Evolutionary conservation across 2,113 vertebrate species (phyloP).

Genomic region (Percopsis transmontana): DNA sequence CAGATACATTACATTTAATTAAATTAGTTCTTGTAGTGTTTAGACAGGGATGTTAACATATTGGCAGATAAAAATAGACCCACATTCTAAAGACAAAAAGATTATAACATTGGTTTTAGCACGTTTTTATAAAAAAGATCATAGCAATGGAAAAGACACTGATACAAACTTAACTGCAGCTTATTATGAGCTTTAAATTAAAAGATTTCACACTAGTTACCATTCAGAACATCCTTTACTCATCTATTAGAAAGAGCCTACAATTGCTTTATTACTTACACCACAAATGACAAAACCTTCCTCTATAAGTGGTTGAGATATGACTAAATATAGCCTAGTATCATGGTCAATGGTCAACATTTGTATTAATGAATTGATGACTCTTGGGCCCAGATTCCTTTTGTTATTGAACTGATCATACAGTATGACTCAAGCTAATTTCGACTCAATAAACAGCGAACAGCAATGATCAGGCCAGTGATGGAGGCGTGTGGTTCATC

Average conservation of each 20-base stretch:
- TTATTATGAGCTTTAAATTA: too few relatives aligned
- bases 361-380: too few relatives aligned
- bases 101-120: conserved; percentile 45
- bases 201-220: too few relatives aligned
- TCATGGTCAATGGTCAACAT: too few relatives aligned
- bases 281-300: not conserved
- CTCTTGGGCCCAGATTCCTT: not conserved
- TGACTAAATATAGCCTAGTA: too few relatives aligned
- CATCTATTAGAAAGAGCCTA: conserved; percentile 5
- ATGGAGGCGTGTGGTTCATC: conserved; percentile 29
- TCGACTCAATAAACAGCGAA: not conserved
- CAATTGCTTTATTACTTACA: not conserved
- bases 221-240: too few relatives aligned
- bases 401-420: not conserved
- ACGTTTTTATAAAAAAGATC: conserved; percentile 22
- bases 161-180: not conserved
- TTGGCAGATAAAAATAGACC: conserved; percentile 32
- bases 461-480: not conserved
- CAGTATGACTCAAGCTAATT: not conserved
- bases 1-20: conserved; percentile 20
- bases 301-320: too few relatives aligned
- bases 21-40: conserved; percentile 37
- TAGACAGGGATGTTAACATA: conserved; percentile 22
- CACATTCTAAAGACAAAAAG: conserved; percentile 45
- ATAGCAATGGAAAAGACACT: too few relatives aligned